These are phyloP conservation scores for Tetragonula carbonaria DNA, from an alignment of 2,888 invertebrate species.

Conservation along the genomic window DNA sequence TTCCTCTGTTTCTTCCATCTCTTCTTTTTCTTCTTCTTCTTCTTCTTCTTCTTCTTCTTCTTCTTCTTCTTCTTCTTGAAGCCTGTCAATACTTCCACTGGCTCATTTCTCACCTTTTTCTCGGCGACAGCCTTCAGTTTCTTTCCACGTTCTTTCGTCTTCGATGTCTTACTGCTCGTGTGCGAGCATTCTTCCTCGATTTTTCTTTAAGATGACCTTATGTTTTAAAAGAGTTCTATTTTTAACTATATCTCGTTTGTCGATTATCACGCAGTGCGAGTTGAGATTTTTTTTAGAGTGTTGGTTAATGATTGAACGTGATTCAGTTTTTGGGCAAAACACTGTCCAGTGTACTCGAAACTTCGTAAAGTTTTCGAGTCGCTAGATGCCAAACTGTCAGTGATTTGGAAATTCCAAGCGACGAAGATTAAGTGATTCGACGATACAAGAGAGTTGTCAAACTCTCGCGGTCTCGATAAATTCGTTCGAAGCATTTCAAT, in stretches of 20 bases:
- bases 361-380: not conserved
- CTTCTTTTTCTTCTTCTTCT: constrained; percentile 23
- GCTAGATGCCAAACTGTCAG: not conserved
- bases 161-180: constrained; percentile 34
- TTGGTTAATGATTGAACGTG: not conserved
- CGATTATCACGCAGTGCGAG: not conserved
- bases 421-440: not conserved
- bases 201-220: not conserved
- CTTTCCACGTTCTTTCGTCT: constrained; percentile 1
- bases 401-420: not conserved
- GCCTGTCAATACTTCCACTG: constrained; percentile 19
- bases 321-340: not conserved
- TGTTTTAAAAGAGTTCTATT: not conserved
- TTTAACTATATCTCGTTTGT: not conserved
- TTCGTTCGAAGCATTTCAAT: too few species aligned
- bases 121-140: constrained; percentile 12
- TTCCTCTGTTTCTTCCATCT: constrained; percentile 18
- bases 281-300: not conserved
- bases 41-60: constrained; percentile 20
- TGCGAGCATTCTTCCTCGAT: constrained; percentile 22
- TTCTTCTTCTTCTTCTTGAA: constrained; percentile 30
- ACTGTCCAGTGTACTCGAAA: not conserved
- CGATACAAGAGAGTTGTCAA: too few species aligned
- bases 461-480: too few species aligned
- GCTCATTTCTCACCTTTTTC: constrained; percentile 51